Base-by-base conservation (phyloP, 1,140 invertebrate species). In the Dinothrombium tinctorium region DNA sequence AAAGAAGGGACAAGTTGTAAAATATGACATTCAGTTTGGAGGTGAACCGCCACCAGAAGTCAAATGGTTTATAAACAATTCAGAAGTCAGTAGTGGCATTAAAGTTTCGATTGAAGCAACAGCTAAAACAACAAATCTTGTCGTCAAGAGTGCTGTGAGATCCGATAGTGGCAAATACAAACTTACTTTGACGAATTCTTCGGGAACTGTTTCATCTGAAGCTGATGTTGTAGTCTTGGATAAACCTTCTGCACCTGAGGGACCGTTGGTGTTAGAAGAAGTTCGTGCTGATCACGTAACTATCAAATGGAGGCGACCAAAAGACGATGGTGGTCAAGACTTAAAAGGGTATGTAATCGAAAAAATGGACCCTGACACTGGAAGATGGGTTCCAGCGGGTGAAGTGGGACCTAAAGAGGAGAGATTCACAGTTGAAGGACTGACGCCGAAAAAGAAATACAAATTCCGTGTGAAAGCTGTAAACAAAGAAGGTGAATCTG, bases 391-490 rank as follows among this genome's bases (percentile, higher is more conserved):
- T 33, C 76, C 82, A 7, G 84, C 80, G 52, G 74, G 52, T 73
- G 74, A 24, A 60, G 82, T 73, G 20, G 71, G 60, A 87, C 53
- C 67, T 69, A 37, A 92, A 2, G 73, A 74, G 43, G 73, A 76
- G 1, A 73, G 77, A 58, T 78, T 76, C 3, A 80, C 77, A 48
- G 69, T 89, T 4, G 76, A 73, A 20, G 82, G 82, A 8, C 61
- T 90, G 22, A 72, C 80, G 49, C 79, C 90, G 59, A 81, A 87
- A 35, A 94, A 98, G 59, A 80, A 82, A 5, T 99, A 99, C 61
- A 94, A 95, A 64, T 98, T 98, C 70, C 67, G 89, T 33, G 87
- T 95, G 0, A 90, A 86, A 59, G 90, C 90, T 40, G 78, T 94
- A 9, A 96, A 96, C 56, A 71, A 76, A 26, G 87, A 94, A 59